Percentiles rank a stretch among this genome's conserved stretches.
phyloP scores from a whole-genome alignment of 1,140 invertebrate species.

The Meteorus sp. region DNA sequence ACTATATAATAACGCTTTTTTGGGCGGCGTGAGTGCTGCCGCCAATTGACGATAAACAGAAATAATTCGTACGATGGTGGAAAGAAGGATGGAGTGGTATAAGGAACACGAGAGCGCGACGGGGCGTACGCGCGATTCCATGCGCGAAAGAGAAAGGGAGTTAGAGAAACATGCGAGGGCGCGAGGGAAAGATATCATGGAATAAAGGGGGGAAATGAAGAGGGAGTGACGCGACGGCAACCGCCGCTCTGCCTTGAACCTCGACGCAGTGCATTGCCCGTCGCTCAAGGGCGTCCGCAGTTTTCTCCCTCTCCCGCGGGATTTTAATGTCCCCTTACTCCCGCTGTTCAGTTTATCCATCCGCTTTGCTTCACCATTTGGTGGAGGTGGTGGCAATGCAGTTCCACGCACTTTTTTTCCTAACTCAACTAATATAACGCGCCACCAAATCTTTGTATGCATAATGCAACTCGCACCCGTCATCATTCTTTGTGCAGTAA shows the following conservation, averaged over 20 bases:
- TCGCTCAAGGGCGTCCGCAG: constrained; percentile 59
- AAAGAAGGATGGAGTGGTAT: constrained; percentile 3
- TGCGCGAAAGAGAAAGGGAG: background rate
- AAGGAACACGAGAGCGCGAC: background rate
- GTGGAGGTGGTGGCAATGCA: too few species aligned
- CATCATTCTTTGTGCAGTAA: too few species aligned
- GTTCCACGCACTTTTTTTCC: too few species aligned
- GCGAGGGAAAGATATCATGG: background rate
- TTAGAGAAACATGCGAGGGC: background rate
- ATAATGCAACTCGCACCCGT: too few species aligned
- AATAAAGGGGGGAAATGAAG: constrained; percentile 22
- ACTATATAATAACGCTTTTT: constrained; percentile 8
- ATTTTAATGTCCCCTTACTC: constrained; percentile 23
- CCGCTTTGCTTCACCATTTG: too few species aligned
- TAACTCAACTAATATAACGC: too few species aligned
- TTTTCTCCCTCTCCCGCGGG: constrained; percentile 33
- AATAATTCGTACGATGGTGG: too few species aligned
- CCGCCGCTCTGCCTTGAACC: constrained; percentile 60
- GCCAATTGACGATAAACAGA: too few species aligned
- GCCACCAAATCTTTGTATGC: too few species aligned
- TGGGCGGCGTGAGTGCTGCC: constrained; percentile 13
- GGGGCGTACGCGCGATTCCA: background rate
- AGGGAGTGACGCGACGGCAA: constrained; percentile 48
- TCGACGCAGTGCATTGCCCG: constrained; percentile 60
- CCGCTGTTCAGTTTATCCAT: background rate